Base-by-base conservation (phyloP, 2,797 vertebrate species). In the Centroberyx gerrardi region DNA sequence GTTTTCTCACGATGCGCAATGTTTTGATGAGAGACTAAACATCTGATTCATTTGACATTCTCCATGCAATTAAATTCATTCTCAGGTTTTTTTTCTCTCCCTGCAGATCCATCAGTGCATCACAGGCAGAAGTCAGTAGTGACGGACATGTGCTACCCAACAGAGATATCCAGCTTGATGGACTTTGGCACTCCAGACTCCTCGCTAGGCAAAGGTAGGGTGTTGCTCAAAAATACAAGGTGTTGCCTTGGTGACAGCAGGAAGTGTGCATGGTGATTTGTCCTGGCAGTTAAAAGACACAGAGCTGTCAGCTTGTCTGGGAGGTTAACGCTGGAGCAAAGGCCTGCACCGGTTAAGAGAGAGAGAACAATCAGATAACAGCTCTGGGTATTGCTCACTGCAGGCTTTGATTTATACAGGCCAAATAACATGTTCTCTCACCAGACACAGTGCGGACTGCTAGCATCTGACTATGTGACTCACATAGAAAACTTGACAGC, bases 181-280 rank as follows among this genome's bases (percentile, higher is more conserved):
- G 93, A 95, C 89, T 95, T 95, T 75, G 92, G 92, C 81, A 93
- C 93, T n/a, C 90, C 90, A 22, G 94, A 95, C 87, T 95, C 93
- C 76, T 92, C 94, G 1, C 91, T 95, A 27, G 93, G 94, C 81
- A 95, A 96, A 94, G 95, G 95, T 95, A 91, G 56, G 52, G 29
- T 10, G 27, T 73, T 55, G 59, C 48, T 65, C 0, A 4, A 72
- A 79, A 74, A 82, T 81, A 59, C 70, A 73, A 69, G 36, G 64
- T 67, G 91, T 91, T 90, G 87, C 85, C 90, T 40, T 82, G 91
- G 90, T 78, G 85, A 92, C 86, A 74, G 83, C 71, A 68, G 79
- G 82, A 88, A 72, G 81, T 81, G 80, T 81, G 86, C 49, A 40
- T 55, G 8, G 68, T 80, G 88, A 90, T 89, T 83, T 71, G 79